Conservation (phyloP, 2,888 invertebrate genomes). For the Ochropacha duplaris region DNA sequence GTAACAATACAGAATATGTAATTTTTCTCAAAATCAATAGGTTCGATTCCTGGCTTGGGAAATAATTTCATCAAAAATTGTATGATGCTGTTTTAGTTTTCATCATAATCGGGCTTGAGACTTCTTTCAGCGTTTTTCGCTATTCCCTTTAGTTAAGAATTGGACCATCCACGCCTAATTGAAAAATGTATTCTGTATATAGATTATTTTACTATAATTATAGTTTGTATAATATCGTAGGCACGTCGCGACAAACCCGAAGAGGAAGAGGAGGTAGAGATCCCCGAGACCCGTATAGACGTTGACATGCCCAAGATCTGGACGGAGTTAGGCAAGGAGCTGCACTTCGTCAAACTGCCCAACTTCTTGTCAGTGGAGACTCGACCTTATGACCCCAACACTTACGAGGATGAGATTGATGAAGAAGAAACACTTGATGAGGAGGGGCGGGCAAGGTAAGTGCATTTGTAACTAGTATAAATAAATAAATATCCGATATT, state of each 20-base stretch:
- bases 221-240: slow-evolving; percentile 25
- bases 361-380: slow-evolving; percentile 99
- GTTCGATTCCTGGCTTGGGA: too few species aligned
- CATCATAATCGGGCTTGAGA: too few species aligned
- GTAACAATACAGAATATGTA: too few species aligned
- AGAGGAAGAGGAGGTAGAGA: slow-evolving; percentile 89
- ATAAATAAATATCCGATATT: too few species aligned
- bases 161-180: too few species aligned
- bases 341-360: slow-evolving; percentile 98
- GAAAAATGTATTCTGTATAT: too few species aligned
- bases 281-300: slow-evolving; percentile 97
- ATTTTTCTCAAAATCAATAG: too few species aligned
- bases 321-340: slow-evolving; percentile 94
- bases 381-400: slow-evolving; percentile 95
- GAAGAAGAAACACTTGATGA: slow-evolving; percentile 99
- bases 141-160: too few species aligned
- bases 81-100: too few species aligned
- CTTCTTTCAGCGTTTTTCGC: too few species aligned
- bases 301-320: slow-evolving; percentile 98
- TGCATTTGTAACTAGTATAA: not conserved
- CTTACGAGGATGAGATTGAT: slow-evolving; percentile 99
- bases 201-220: too few species aligned
- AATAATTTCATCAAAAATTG: too few species aligned
- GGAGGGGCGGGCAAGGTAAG: slow-evolving; percentile 94
- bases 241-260: slow-evolving; percentile 84